These are phyloP conservation scores for Serilophus lunatus DNA, from an alignment of 2,113 vertebrate genomes.

Conservation along the genomic window DNA sequence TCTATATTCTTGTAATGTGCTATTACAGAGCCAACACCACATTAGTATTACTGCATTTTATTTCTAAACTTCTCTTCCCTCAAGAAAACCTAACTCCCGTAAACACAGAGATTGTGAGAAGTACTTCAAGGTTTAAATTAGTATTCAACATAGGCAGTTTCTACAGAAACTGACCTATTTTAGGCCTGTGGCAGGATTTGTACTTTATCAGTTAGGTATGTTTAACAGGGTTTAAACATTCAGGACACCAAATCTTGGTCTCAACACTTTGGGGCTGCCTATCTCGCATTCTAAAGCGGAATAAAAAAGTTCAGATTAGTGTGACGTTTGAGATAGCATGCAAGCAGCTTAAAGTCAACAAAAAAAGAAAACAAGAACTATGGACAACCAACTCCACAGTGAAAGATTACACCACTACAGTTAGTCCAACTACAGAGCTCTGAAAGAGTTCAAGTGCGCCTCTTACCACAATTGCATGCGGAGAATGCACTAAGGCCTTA, in stretches of 20 bases:
- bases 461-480: constrained; percentile 96
- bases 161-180: constrained; percentile 30
- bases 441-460: constrained; percentile 76
- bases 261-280: not conserved
- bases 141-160: not conserved
- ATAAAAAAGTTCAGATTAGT: constrained; percentile 24
- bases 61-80: not conserved
- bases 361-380: constrained; percentile 49
- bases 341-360: constrained; percentile 46
- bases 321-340: not conserved
- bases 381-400: constrained; percentile 28
- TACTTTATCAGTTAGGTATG: not conserved
- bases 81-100: not conserved
- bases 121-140: not conserved
- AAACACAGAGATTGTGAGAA: not conserved
- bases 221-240: constrained; percentile 21
- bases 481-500: constrained; percentile 97
- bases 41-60: not conserved
- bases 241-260: not conserved
- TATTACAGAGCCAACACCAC: not conserved
- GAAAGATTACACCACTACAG: constrained; percentile 70
- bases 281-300: not conserved
- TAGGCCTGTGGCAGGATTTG: constrained; percentile 15
- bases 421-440: constrained; percentile 70
- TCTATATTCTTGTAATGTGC: not conserved